Base-by-base conservation (phyloP, 2,888 invertebrate species). In the Lithophane leautieri region DNA sequence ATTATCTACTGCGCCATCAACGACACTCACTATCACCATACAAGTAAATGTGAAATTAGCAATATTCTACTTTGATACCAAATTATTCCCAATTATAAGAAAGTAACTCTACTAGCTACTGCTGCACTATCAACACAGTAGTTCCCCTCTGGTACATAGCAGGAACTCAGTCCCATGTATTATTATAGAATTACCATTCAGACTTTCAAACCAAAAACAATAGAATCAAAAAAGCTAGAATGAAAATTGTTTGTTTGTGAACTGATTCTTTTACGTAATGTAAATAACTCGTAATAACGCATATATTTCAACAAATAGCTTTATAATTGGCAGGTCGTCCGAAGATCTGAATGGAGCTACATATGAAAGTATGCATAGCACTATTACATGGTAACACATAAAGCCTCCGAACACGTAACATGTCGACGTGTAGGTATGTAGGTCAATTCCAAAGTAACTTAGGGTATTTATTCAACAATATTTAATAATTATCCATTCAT, bases 231-330 rank as follows among this genome's bases (percentile, higher is more conserved):
- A 28, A 70, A 44, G 47, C 22, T 40, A 69, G 63, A 69, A 69
- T 72, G 61, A 40, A 68, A 19, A 42, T 61, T 25, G 11, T 74
- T 75, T 66, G 54, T 50, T 74, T 25, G 75, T 54, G 62, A 66
- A 78, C 22, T 60, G 28, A 28, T 80, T 71, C 66, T 56, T 79
- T 86, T 88, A 79, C 78, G 79, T 81, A 78, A 88, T 84, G 73
- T 79, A 84, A 83, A 81, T 84, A 84, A 81, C 80, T 82, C 77
- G 85, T 87, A 89, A 86, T 88, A 88, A 84, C 86, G 82, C 83
- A 81, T 79, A 81, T 90, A 82, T 91, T 91, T 89, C 86, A 90
- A 87, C 91, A 92, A 92, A 93, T 94, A 90, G 90, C 91, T 90
- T 92, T 92, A 91, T 94, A 94, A 94, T 93, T 92, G 92, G 86